phyloP scores from a whole-genome alignment of 2,113 vertebrate genomes.

The Marmota monax region DNA sequence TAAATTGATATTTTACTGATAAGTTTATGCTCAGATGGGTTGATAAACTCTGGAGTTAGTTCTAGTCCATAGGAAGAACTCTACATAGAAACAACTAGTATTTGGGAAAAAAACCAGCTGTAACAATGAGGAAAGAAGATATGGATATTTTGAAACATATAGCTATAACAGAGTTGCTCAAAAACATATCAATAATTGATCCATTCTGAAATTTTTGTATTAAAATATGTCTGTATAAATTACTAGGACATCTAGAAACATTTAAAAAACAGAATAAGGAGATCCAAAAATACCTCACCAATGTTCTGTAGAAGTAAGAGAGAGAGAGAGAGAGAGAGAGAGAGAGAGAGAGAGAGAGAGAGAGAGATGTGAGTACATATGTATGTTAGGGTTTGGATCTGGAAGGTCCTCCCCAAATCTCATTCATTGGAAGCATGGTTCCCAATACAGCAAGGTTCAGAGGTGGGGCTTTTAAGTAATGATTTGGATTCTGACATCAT shows the following conservation, averaged over 20 bases:
- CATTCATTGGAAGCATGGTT: too few relatives aligned
- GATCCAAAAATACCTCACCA: not conserved
- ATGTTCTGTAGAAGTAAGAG: not conserved
- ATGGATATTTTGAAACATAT: conserved; percentile 39
- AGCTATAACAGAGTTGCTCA: not conserved
- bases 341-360: too few relatives aligned
- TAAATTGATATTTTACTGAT: conserved; percentile 23
- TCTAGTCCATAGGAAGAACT: not conserved
- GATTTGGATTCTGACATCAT: too few relatives aligned
- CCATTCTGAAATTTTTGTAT: conserved; percentile 17
- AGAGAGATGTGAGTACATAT: not conserved
- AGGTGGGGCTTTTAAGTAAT: too few relatives aligned
- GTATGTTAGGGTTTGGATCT: too few relatives aligned
- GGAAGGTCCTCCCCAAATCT: too few relatives aligned
- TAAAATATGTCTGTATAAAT: not conserved
- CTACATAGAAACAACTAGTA: not conserved
- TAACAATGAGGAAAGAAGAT: not conserved
- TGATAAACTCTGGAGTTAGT: not conserved
- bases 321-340: too few relatives aligned
- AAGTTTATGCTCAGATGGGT: not conserved
- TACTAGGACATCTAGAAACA: not conserved
- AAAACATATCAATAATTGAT: not conserved
- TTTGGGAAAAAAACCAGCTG: not conserved
- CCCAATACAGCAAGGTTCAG: too few relatives aligned
- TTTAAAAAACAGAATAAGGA: not conserved